phyloP scores from a whole-genome alignment of 1,140 invertebrate species.

The Aethina tumida region DNA sequence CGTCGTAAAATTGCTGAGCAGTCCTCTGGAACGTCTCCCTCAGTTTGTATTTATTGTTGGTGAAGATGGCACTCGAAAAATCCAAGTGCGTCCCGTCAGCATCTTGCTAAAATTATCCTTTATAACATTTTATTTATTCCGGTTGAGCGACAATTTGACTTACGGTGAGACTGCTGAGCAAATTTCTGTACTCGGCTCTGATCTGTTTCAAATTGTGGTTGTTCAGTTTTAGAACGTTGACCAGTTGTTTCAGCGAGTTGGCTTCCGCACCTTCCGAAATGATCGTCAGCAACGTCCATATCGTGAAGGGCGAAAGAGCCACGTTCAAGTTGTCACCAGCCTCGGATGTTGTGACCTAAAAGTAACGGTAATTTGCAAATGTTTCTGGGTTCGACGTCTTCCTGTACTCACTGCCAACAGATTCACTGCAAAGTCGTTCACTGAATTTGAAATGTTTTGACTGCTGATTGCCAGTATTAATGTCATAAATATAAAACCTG shows the following conservation, averaged over 20 bases:
- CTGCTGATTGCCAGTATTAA: too few species aligned
- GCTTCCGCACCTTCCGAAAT: conserved; percentile 39
- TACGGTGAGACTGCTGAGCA: conserved; percentile 15
- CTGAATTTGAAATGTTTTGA: conserved; percentile 16
- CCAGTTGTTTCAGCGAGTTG: conserved; percentile 35
- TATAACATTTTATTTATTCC: conserved; percentile 1
- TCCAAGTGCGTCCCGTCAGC: conserved; percentile 23
- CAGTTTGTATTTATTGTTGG: conserved; percentile 21
- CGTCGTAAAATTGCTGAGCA: conserved; percentile 39
- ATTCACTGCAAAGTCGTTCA: conserved; percentile 15
- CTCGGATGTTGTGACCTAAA: conserved; percentile 14
- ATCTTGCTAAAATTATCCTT: conserved; percentile 17
- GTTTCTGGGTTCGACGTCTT: conserved; percentile 2
- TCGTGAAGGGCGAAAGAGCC: conserved; percentile 39
- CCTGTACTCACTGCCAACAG: conserved; percentile 13
- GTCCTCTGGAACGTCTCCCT: conserved; percentile 21
- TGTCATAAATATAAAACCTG: too few species aligned
- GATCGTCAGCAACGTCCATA: conserved; percentile 41
- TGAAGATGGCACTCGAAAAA: conserved; percentile 29
- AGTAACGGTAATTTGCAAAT: conserved; percentile 4
- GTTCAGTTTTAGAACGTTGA: conserved; percentile 32
- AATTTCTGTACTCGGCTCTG: conserved; percentile 31
- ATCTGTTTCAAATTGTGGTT: conserved; percentile 23
- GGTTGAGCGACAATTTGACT: too few species aligned
- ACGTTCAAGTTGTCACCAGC: conserved; percentile 25